phyloP scores from a whole-genome alignment of 30 jellyfish, hydroid and myxozoan species.

The Aurelia sp. region DNA sequence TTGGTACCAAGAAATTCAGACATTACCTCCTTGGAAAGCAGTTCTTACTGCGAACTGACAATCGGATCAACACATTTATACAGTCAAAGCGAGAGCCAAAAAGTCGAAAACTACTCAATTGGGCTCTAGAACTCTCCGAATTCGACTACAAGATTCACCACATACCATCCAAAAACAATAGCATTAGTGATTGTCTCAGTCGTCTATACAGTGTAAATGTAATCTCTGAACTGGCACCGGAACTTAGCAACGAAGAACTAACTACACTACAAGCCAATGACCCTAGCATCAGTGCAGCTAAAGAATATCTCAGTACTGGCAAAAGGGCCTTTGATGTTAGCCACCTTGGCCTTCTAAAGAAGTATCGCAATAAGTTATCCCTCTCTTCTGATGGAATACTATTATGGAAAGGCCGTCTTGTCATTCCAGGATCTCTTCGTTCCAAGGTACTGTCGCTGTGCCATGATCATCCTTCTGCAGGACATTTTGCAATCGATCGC shows the following conservation, averaged over 20 bases:
- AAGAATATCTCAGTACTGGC: slow-evolving; percentile 7
- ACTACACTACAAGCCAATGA: slow-evolving; percentile 26
- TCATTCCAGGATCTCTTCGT: slow-evolving; percentile 10
- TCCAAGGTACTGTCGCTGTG: slow-evolving; percentile 26
- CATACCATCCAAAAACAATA: slow-evolving; percentile 32
- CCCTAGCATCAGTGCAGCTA: slow-evolving; percentile 23
- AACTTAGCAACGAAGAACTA: slow-evolving; percentile 23
- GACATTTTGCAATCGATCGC: slow-evolving; percentile 38
- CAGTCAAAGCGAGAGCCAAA: slow-evolving; percentile 34
- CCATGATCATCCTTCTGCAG: slow-evolving; percentile 51
- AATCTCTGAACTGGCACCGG: slow-evolving; percentile 21
- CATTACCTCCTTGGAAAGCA: slow-evolving; percentile 6
- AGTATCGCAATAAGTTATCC: not conserved
- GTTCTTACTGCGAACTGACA: slow-evolving; percentile 27
- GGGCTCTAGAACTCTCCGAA: slow-evolving; percentile 33
- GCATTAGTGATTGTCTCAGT: slow-evolving; percentile 28
- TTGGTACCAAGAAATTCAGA: too few relatives aligned
- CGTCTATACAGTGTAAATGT: slow-evolving; percentile 3
- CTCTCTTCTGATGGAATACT: slow-evolving; percentile 14
- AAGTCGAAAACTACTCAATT: slow-evolving; percentile 30
- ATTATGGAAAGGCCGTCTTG: slow-evolving; percentile 15
- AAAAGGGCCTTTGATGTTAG: slow-evolving; percentile 4
- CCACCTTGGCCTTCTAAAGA: not conserved
- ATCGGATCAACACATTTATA: slow-evolving; percentile 26
- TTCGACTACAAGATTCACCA: slow-evolving; percentile 39